Base-by-base conservation (phyloP, 2,113 vertebrate genomes). In the Sula dactylatra region DNA sequence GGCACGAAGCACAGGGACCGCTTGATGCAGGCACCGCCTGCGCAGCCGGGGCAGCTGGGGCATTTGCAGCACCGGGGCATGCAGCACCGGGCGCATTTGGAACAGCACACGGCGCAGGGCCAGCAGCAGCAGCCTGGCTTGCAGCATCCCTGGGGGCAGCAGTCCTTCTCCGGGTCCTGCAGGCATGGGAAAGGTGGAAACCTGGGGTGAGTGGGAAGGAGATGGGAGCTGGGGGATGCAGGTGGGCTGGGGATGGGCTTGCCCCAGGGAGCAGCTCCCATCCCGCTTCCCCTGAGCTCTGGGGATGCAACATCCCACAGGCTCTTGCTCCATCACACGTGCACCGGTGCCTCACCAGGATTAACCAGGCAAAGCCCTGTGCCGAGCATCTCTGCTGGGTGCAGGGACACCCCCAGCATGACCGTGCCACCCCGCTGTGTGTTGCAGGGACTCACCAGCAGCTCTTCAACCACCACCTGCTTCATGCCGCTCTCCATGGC, bases 401-500 rank as follows among this genome's bases (percentile, higher is more conserved):
- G 9, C 25, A 7, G 61, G 90, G 44, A 31, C 14, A 29, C 2
- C 10, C 84, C 29, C 19, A 0, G 10, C 0, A 1, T 20, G 50
- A 16, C 21, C 0, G 16, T 26, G 74, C 15, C 85, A 81, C 64
- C 69, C 52, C 3, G 2, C 50, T 22, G 44, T 1, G 0, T 34
- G 44, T 11, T 3, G 2, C 59, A 21, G 89, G 29, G 49, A 93
- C 96, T 97, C 95, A 97, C 96, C 96, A 65, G 69, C 1, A n/a
- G 83, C 27, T 97, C 94, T 6, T 96, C 95, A 11, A 95, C 50
- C 87, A 91, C 81, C 84, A 91, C 90, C 26, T 91, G 55, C 94
- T 95, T 94, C 90, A 65, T 16, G 67, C 55, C 70, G 85, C 64
- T 66, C 81, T 95, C 95, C 95, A 96, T 97, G 87, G 62, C 78